Evolutionary conservation across 2,113 vertebrate genomes (phyloP).

Genomic region (Triplophysa dalaica): DNA sequence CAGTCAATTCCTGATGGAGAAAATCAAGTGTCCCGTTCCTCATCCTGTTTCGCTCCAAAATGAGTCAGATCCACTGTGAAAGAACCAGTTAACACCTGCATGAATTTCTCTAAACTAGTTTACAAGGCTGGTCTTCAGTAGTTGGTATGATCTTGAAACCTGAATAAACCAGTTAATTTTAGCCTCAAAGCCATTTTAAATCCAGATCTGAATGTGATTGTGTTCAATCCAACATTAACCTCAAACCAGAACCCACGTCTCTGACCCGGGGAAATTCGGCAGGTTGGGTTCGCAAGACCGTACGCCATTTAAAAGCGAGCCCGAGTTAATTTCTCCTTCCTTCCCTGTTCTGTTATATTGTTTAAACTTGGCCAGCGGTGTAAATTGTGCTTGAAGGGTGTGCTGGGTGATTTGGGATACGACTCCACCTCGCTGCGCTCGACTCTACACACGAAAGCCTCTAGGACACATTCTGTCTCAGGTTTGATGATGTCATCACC

Average conservation of each 20-base stretch:
- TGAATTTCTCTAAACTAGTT: too few species aligned
- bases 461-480: conserved; percentile 67
- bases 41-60: too few species aligned
- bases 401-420: conserved; percentile 43
- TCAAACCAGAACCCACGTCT: neutral
- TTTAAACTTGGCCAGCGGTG: conserved; percentile 35
- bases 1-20: neutral
- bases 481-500: conserved; percentile 77
- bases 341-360: conserved; percentile 41
- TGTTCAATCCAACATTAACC: neutral
- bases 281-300: neutral
- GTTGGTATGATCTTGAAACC: too few species aligned
- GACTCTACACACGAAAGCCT: conserved; percentile 58
- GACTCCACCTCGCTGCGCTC: conserved; percentile 40
- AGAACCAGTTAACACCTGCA: too few species aligned
- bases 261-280: neutral
- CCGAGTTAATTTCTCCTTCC: conserved; percentile 11
- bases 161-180: too few species aligned
- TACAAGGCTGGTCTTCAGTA: too few species aligned
- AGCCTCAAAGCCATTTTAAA: too few species aligned
- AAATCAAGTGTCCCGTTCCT: neutral
- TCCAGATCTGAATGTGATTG: too few species aligned
- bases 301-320: neutral
- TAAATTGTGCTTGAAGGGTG: conserved; percentile 46
- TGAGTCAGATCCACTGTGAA: too few species aligned